Evolutionary conservation across 2,113 vertebrate species (phyloP).

Genomic region (Electrona antarctica): DNA sequence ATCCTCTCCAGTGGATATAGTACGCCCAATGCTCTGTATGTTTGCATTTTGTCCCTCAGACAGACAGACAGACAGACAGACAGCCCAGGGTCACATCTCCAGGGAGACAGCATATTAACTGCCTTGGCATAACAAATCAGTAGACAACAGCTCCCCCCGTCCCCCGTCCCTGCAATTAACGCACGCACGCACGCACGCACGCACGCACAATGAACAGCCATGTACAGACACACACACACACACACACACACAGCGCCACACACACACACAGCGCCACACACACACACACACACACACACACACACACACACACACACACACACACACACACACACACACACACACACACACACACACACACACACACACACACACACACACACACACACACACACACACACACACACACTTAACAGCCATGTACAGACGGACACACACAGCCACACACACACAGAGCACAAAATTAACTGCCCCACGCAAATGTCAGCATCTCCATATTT

Average conservation of each 20-base stretch:
- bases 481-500: conserved; percentile 50
- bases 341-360: too few species aligned
- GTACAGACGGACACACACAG: neutral
- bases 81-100: conserved; percentile 31
- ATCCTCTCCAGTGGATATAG: too few species aligned
- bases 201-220: conserved; percentile 6
- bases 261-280: conserved; percentile 10
- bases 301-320: neutral
- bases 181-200: neutral
- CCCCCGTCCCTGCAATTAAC: too few species aligned
- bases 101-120: conserved; percentile 26
- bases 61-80: neutral
- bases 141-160: neutral
- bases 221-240: neutral
- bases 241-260: too few species aligned
- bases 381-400: too few species aligned
- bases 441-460: neutral
- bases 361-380: neutral
- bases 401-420: conserved; percentile 8
- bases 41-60: neutral
- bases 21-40: too few species aligned
- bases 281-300: neutral
- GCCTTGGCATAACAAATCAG: conserved; percentile 12
- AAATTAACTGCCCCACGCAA: conserved; percentile 34
- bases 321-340: conserved; percentile 4